Evolutionary conservation across 2,113 vertebrate genomes (phyloP).

Genomic region (Platysteira castanea): DNA sequence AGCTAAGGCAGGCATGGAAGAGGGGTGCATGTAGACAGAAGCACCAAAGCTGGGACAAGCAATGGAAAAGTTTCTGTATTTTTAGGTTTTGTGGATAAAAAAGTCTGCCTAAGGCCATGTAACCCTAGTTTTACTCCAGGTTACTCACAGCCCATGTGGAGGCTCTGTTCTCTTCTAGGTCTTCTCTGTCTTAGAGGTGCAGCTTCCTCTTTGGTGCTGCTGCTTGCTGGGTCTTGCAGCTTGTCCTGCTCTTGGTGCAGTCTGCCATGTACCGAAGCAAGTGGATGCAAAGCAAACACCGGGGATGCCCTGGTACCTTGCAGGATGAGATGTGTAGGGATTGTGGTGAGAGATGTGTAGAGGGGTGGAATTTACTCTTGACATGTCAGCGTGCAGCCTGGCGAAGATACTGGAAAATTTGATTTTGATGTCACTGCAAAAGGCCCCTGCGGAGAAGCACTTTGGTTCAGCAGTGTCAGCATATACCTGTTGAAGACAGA

Average conservation of each 20-base stretch:
- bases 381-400: background rate
- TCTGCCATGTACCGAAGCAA: background rate
- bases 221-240: background rate
- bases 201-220: background rate
- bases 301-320: background rate
- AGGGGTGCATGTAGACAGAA: background rate
- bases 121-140: background rate
- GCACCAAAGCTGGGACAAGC: background rate
- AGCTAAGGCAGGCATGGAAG: background rate
- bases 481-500: background rate
- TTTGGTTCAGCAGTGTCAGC: background rate
- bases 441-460: background rate
- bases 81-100: background rate
- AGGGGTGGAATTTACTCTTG: background rate
- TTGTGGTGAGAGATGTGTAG: too few species aligned
- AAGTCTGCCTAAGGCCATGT: background rate
- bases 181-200: background rate
- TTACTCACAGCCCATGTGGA: accelerated
- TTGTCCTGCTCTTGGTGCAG: background rate
- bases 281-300: background rate
- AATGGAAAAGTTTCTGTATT: background rate
- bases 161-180: background rate
- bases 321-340: background rate
- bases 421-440: background rate
- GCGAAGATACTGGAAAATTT: background rate